Percentiles rank a stretch among this genome's conserved stretches.
These are phyloP conservation scores for Malurus alboscapulatus DNA, from an alignment of 2,113 vertebrate species.

Conservation along the genomic window DNA sequence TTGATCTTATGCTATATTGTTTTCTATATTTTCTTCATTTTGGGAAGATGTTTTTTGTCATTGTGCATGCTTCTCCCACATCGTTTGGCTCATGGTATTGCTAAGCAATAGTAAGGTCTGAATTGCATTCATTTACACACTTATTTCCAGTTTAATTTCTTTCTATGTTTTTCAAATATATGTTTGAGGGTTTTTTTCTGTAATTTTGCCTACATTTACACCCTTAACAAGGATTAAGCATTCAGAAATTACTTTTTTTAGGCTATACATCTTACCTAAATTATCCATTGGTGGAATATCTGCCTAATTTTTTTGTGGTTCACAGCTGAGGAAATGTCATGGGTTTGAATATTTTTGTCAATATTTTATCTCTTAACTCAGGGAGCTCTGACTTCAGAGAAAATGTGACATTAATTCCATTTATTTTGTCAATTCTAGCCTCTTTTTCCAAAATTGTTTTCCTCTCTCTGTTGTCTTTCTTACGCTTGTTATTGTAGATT, in stretches of 20 bases:
- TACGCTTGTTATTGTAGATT: neutral
- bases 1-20: neutral
- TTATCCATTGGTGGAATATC: neutral
- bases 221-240: neutral
- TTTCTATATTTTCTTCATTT: neutral
- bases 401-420: neutral
- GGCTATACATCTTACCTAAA: neutral
- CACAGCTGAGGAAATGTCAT: neutral
- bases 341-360: neutral
- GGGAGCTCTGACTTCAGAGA: neutral
- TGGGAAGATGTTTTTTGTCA: neutral
- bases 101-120: neutral
- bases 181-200: fast-evolving
- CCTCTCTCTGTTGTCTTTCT: neutral
- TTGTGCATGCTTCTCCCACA: neutral
- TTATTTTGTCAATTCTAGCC: neutral
- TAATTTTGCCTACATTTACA: neutral
- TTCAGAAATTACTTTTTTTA: neutral
- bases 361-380: neutral
- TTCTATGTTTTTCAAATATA: neutral
- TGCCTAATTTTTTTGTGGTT: neutral
- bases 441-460: neutral
- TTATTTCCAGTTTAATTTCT: neutral
- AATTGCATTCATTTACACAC: neutral
- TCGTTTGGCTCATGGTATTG: neutral